These are phyloP conservation scores for Labia minor DNA, from an alignment of 2,888 invertebrate species.

Conservation along the genomic window DNA sequence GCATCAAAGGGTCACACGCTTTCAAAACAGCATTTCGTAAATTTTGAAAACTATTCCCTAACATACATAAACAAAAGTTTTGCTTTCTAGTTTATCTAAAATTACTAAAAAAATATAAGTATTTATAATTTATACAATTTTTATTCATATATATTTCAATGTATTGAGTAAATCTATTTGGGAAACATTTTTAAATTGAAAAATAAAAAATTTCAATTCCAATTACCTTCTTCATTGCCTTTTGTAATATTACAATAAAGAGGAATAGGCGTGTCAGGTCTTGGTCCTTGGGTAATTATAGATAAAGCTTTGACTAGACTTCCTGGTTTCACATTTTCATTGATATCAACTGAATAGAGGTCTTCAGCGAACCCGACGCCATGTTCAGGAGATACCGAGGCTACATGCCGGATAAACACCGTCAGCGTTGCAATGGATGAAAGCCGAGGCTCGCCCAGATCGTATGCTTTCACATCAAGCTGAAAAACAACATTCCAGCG, in stretches of 20 bases:
- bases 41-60: no score
- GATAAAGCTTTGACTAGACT: constrained; percentile 58
- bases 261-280: constrained; percentile 52
- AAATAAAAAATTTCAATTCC: no score
- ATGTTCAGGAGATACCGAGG: constrained; percentile 54
- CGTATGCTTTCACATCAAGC: constrained; percentile 76
- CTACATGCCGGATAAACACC: constrained; percentile 71
- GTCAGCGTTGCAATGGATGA: constrained; percentile 71
- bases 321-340: constrained; percentile 61
- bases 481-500: constrained; percentile 31
- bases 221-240: constrained; percentile 60
- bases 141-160: no score
- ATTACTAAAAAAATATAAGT: no score
- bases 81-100: no score
- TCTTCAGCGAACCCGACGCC: constrained; percentile 82
- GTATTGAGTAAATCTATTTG: no score
- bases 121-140: no score
- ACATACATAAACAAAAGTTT: no score
- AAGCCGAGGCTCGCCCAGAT: constrained; percentile 73
- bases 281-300: constrained; percentile 60
- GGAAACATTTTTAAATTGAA: no score
- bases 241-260: constrained; percentile 67
- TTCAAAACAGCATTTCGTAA: no score
- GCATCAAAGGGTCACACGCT: no score
- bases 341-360: constrained; percentile 68